phyloP scores from a whole-genome alignment of 2,888 invertebrate genomes.

The Candidula unifasciata region DNA sequence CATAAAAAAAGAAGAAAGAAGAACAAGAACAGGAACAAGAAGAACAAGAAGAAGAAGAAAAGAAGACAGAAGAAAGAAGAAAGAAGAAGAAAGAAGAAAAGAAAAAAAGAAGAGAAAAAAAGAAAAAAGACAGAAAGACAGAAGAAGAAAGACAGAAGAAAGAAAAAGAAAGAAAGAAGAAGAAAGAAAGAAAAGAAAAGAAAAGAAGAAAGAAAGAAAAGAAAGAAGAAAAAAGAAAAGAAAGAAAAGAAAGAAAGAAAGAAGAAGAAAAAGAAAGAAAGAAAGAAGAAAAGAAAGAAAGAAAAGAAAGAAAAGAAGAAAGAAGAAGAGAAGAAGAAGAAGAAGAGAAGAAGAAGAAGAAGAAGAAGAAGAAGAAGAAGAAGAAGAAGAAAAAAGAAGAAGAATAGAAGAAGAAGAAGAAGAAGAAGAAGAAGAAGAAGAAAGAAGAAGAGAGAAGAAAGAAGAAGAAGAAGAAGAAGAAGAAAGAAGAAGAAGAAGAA shows the following conservation, averaged over 20 bases:
- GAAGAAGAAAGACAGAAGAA: too few relatives aligned
- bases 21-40: too few relatives aligned
- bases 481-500: slow-evolving; percentile 43
- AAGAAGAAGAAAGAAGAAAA: too few relatives aligned
- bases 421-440: slow-evolving; percentile 26
- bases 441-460: slow-evolving; percentile 37
- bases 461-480: slow-evolving; percentile 47
- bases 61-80: too few relatives aligned
- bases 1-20: too few relatives aligned
- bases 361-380: slow-evolving; percentile 15
- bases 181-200: too few relatives aligned
- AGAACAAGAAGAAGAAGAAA: too few relatives aligned
- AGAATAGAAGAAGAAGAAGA: slow-evolving; percentile 13
- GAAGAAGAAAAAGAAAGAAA: slow-evolving; percentile 34
- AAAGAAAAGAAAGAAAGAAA: slow-evolving; percentile 31
- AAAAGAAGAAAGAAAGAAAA: too few relatives aligned
- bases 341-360: slow-evolving; percentile 41
- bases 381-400: slow-evolving; percentile 21
- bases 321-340: slow-evolving; percentile 35
- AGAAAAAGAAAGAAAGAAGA: too few relatives aligned
- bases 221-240: slow-evolving; percentile 18
- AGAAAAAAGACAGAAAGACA: too few relatives aligned
- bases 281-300: slow-evolving; percentile 41
- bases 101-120: too few relatives aligned
- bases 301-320: slow-evolving; percentile 49